Conservation (phyloP, 2,113 vertebrate species). For the Pachypanchax playfairii region DNA sequence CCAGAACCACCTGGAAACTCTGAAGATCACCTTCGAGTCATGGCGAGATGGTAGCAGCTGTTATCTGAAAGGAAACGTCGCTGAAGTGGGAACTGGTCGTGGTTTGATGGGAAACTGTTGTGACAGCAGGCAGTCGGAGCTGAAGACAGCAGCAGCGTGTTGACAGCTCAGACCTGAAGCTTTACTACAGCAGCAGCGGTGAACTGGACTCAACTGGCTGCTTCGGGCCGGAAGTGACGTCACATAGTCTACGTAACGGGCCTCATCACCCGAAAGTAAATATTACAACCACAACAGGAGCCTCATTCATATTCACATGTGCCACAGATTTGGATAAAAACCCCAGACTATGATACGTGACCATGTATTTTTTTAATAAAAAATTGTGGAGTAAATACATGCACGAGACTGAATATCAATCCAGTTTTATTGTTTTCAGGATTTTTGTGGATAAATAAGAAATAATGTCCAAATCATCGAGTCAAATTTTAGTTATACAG, state of each 20-base stretch:
- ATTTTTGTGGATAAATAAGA: too few species aligned
- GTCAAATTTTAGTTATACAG: too few species aligned
- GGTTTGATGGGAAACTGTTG: constrained; percentile 33
- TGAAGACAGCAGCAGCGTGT: constrained; percentile 16
- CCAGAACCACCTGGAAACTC: constrained; percentile 81
- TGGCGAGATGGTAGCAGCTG: constrained; percentile 52
- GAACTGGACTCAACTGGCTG: constrained; percentile 78
- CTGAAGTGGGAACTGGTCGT: constrained; percentile 21
- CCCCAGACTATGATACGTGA: too few species aligned
- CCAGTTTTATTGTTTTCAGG: too few species aligned
- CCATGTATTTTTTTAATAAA: too few species aligned
- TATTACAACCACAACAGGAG: neutral
- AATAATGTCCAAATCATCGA: too few species aligned
- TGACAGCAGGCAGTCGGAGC: constrained; percentile 11
- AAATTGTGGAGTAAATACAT: too few species aligned
- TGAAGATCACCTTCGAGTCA: constrained; percentile 83
- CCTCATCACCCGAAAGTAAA: neutral
- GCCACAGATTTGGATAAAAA: too few species aligned
- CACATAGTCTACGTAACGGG: neutral
- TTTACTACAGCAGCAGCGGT: constrained; percentile 47
- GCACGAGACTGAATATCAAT: too few species aligned
- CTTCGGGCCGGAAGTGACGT: constrained; percentile 69
- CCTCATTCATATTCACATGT: too few species aligned
- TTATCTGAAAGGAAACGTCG: constrained; percentile 62
- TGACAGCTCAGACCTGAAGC: constrained; percentile 70